These are phyloP conservation scores for Orgyia antiqua DNA, from an alignment of 2,888 invertebrate genomes.

Conservation along the genomic window DNA sequence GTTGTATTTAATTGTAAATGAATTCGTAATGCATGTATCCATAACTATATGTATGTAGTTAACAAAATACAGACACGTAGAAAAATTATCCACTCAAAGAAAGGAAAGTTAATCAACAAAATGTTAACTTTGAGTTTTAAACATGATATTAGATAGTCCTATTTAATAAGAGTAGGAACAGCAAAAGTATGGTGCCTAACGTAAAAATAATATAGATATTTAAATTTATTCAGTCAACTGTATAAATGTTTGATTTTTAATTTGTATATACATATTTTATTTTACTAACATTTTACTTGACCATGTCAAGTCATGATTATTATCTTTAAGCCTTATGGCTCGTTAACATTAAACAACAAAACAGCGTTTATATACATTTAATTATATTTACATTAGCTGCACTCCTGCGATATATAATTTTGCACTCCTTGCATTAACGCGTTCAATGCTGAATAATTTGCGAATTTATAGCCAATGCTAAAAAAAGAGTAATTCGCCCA, in stretches of 20 bases:
- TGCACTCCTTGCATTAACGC: slow-evolving; percentile 6
- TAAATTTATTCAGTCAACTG: slow-evolving; percentile 22
- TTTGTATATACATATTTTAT: slow-evolving; percentile 5
- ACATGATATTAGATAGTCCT: no score
- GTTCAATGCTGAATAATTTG: no score
- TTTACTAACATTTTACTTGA: slow-evolving; percentile 23
- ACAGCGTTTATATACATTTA: slow-evolving; percentile 62
- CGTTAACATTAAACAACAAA: slow-evolving; percentile 24
- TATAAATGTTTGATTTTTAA: slow-evolving; percentile 14
- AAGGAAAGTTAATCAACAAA: no score
- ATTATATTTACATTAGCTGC: slow-evolving; percentile 65
- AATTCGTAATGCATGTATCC: no score
- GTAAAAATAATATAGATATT: slow-evolving; percentile 14
- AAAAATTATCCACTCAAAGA: no score
- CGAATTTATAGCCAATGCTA: no score
- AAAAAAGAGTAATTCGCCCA: no score
- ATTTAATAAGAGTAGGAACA: background rate
- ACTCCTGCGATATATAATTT: slow-evolving; percentile 36
- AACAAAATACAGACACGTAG: no score
- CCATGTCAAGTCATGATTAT: slow-evolving; percentile 33
- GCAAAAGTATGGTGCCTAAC: slow-evolving; percentile 19
- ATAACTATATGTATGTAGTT: no score
- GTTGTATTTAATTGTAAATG: no score
- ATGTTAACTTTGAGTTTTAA: no score
- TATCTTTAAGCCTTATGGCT: slow-evolving; percentile 29